A percentile compares a stretch with the other conserved stretches of the same genome.
These are phyloP conservation scores for western clawed frog (Xenopus tropicalis) DNA, from an alignment of 2,113 vertebrate species.

Conservation along the genomic window UCB_Xtro_10.0 CM004451.2:33133001-33133500, in stretches of 20 bases:
- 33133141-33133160: no score
- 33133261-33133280: constrained; percentile 4
- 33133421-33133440: constrained; percentile 26
- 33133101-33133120: no score
- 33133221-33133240: background rate
- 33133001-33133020: no score
- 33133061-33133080: no score
- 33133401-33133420: constrained; percentile 33
- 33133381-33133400: constrained; percentile 23
- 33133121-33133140: no score
- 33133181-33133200: no score
- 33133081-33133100: no score
- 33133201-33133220: background rate
- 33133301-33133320: constrained; percentile 21
- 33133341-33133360: constrained; percentile 32
- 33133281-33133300: constrained; percentile 26
- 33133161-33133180: no score
- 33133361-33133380: constrained; percentile 29
- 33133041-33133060: no score
- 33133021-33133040: no score
- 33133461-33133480: constrained; percentile 12
- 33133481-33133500: constrained; percentile 33
- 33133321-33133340: constrained; percentile 30
- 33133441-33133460: constrained; percentile 23
- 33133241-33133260: constrained; percentile 17